phyloP scores from a whole-genome alignment of 1,140 invertebrate genomes.

The Caerostris extrusa region DNA sequence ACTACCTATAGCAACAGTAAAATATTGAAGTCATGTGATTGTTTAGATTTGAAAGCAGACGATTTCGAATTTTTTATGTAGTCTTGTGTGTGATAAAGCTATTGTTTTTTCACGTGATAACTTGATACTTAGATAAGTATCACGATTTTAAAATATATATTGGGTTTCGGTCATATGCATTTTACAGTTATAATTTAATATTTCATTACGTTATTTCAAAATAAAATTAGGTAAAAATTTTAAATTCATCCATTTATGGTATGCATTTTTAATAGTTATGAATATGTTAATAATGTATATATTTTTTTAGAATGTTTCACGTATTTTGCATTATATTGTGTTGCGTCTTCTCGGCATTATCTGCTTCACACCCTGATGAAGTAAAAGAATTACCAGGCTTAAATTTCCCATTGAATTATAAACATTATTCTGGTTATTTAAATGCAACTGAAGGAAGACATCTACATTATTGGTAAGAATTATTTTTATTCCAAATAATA shows the following conservation, averaged over 20 bases:
- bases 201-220: neutral
- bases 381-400: slow-evolving; percentile 79
- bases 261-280: too few species aligned
- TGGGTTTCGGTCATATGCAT: neutral
- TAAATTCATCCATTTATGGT: neutral
- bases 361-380: slow-evolving; percentile 78
- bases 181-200: neutral
- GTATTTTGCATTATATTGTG: neutral
- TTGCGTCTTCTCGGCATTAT: neutral
- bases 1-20: neutral
- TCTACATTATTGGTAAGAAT: slow-evolving; percentile 80
- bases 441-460: slow-evolving; percentile 78
- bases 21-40: neutral
- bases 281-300: neutral
- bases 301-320: slow-evolving; percentile 10
- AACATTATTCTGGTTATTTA: slow-evolving; percentile 80
- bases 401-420: slow-evolving; percentile 77
- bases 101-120: neutral
- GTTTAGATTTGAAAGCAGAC: neutral
- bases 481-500: neutral
- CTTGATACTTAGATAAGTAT: neutral
- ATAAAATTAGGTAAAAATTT: neutral
- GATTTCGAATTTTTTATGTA: neutral
- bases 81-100: neutral
- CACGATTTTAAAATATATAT: neutral